phyloP scores from a whole-genome alignment of 1,140 invertebrate species.

The Zaprionus capensis region DNA sequence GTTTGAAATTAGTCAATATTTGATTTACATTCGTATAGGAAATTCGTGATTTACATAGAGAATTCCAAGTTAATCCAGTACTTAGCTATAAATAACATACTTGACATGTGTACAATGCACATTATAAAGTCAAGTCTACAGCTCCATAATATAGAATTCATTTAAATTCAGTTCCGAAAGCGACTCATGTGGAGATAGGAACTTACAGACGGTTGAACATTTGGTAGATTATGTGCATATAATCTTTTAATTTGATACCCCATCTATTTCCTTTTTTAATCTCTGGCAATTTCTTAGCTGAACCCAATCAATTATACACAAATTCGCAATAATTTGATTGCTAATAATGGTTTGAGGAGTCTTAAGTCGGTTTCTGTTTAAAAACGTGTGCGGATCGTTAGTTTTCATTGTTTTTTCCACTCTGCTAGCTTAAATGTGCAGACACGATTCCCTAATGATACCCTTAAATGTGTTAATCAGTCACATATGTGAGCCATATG shows the following conservation, averaged over 20 bases:
- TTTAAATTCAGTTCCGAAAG: slow-evolving; percentile 8
- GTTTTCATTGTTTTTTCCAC: slow-evolving; percentile 35
- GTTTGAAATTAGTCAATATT: slow-evolving; percentile 33
- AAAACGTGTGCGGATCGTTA: slow-evolving; percentile 25
- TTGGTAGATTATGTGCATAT: not conserved
- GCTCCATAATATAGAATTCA: not conserved
- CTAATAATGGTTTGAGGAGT: slow-evolving; percentile 1
- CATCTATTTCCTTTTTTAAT: not conserved
- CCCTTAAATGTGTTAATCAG: slow-evolving; percentile 59
- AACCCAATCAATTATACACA: slow-evolving; percentile 23
- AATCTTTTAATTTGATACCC: not conserved
- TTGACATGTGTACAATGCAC: slow-evolving; percentile 23
- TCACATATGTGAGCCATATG: not conserved
- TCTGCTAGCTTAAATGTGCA: slow-evolving; percentile 41
- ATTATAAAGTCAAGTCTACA: slow-evolving; percentile 5
- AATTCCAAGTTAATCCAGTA: slow-evolving; percentile 38
- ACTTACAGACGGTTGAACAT: slow-evolving; percentile 3
- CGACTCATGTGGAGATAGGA: slow-evolving; percentile 12
- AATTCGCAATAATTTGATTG: slow-evolving; percentile 26
- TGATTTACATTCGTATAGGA: slow-evolving; percentile 54
- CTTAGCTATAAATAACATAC: slow-evolving; percentile 15
- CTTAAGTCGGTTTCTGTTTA: slow-evolving; percentile 1
- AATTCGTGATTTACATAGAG: slow-evolving; percentile 61
- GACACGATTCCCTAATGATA: slow-evolving; percentile 53
- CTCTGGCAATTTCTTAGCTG: not conserved